phyloP scores from a whole-genome alignment of 2,888 invertebrate genomes.

The Resseliella maxima region DNA sequence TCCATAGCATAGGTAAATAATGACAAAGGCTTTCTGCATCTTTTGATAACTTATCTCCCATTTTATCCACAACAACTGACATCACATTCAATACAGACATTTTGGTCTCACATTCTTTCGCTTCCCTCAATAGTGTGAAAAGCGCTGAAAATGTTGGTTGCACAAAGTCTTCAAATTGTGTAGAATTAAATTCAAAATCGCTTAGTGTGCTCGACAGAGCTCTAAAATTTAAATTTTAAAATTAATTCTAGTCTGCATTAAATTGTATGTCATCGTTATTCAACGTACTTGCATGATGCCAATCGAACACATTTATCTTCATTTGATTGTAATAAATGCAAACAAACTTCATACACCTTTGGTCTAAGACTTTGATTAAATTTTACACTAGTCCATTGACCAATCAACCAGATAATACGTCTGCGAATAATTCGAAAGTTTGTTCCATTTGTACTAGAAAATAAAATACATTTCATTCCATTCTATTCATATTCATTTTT shows the following conservation, averaged over 20 bases:
- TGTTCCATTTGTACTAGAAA: constrained; percentile 76
- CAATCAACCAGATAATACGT: constrained; percentile 86
- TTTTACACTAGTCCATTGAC: constrained; percentile 84
- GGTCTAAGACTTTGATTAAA: constrained; percentile 83
- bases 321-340: constrained; percentile 77
- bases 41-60: constrained; percentile 77
- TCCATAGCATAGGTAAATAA: constrained; percentile 90
- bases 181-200: constrained; percentile 91
- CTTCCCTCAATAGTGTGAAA: constrained; percentile 86
- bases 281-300: constrained; percentile 37
- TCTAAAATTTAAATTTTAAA: constrained; percentile 55
- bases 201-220: constrained; percentile 87
- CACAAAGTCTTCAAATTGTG: constrained; percentile 86
- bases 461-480: not conserved
- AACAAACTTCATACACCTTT: constrained; percentile 80
- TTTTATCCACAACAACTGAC: constrained; percentile 88
- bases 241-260: not conserved
- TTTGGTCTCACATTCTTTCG: constrained; percentile 93
- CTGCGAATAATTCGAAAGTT: constrained; percentile 87
- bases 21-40: constrained; percentile 78
- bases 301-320: constrained; percentile 92
- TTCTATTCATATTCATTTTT: not conserved
- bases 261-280: not conserved
- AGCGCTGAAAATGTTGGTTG: constrained; percentile 82
- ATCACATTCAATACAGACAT: constrained; percentile 92